Evolutionary conservation across 2,888 invertebrate species (phyloP), one percentile per base, ranked within the genome.

Genomic region (Chalcosyrphus nemorum): DNA sequence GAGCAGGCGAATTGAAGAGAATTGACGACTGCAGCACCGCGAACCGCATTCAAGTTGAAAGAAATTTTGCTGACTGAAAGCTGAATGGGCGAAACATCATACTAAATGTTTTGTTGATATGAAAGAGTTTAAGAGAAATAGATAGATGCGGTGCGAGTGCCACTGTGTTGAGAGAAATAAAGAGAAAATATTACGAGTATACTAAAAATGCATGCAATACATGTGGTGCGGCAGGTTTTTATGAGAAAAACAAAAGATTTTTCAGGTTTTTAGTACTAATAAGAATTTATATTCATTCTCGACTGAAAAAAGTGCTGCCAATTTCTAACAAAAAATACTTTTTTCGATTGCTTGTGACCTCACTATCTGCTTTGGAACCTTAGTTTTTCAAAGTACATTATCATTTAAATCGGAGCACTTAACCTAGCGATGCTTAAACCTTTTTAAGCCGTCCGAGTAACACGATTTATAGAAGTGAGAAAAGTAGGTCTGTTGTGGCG

Each of bases 41-140:
- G 66, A 63, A 72, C 77, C 77, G 77, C 77, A 77, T 77, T 68
- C 72, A 56, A 77, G 56, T 72, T 72, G 82, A 74, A 82, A 63
- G 77, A 78, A 72, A 68, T 68, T 72, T 72, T 78, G 82, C 82
- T 82, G 82, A 82, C 82, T 82, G 82, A 82, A 82, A 82, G 77
- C 82, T 82, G 82, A 82, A 82, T 78, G 72, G 77, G 50, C 82
- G 82, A 77, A 72, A 57, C 77, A 63, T 61, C 66, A 47, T 29
- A 72, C 17, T 50, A 68, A 81, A 72, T 74, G 77, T 77, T 82
- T 77, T 77, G 82, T 77, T 72, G 77, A 65, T 72, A 47, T 50
- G 21, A 27, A 54, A 61, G 43, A 21, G n/a, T 1, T 29, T 45
- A 54, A 70, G 76, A 61, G 75, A 24, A n/a, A 21, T 0, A 11